These are phyloP conservation scores for Corydoras maculifer DNA, from an alignment of 2,113 vertebrate species.

Conservation along the genomic window DNA sequence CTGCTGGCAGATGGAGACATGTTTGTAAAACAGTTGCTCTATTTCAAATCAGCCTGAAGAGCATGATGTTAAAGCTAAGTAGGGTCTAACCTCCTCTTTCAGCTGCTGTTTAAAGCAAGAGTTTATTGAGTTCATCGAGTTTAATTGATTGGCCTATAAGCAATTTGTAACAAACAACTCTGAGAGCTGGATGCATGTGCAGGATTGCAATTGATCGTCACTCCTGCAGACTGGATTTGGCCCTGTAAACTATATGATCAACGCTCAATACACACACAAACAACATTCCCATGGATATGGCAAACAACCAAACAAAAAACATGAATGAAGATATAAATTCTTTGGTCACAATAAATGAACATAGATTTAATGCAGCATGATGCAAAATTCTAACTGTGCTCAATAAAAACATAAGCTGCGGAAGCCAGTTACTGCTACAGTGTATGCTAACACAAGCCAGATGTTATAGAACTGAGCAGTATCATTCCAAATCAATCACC, in stretches of 20 bases:
- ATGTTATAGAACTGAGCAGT: no score
- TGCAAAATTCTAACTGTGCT: no score
- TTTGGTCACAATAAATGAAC: no score
- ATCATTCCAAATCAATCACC: no score
- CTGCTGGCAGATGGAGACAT: not conserved
- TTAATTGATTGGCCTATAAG: not conserved
- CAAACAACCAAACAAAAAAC: not conserved
- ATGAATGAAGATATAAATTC: not conserved
- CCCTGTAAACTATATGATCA: not conserved
- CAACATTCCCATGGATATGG: not conserved
- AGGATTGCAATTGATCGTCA: not conserved
- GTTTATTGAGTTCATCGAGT: not conserved
- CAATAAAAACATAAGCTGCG: no score
- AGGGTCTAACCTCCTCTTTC: not conserved
- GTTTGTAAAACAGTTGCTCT: not conserved
- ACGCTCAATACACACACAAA: not conserved
- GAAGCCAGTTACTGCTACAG: no score
- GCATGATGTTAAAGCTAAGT: not conserved
- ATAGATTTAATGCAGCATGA: no score
- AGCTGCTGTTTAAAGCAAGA: not conserved
- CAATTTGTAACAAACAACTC: not conserved
- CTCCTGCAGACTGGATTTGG: not conserved
- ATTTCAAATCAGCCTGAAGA: no score
- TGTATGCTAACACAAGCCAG: no score
- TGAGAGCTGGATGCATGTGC: slow-evolving; percentile 1